Evolutionary conservation across 2,797 vertebrate species (phyloP).

Genomic region (Cottoperca gobio): DNA sequence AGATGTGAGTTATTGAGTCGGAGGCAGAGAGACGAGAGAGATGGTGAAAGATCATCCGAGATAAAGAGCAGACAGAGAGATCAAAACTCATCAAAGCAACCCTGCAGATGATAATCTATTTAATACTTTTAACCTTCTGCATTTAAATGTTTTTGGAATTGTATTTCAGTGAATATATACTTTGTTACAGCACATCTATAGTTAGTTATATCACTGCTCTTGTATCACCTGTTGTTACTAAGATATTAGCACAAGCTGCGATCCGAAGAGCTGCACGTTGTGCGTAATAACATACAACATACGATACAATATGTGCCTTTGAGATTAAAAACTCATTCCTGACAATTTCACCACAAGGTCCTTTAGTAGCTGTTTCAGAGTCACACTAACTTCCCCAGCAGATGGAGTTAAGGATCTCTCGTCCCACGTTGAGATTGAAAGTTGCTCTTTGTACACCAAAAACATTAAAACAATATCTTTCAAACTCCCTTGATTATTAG

Average conservation of each 20-base stretch:
- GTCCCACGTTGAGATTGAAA: neutral
- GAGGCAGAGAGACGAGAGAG: conserved; percentile 15
- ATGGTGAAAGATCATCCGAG: conserved; percentile 25
- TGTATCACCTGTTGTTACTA: neutral
- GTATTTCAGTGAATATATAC: neutral
- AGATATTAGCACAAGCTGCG: neutral
- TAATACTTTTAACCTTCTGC: neutral
- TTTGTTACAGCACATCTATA: neutral
- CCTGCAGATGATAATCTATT: conserved; percentile 14
- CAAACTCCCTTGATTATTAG: neutral
- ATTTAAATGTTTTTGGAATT: neutral
- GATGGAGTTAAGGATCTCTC: neutral
- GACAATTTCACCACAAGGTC: neutral
- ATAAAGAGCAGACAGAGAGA: conserved; percentile 41
- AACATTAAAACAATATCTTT: neutral
- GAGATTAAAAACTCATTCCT: neutral
- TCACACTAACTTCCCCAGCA: neutral
- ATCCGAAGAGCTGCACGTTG: neutral
- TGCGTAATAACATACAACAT: neutral
- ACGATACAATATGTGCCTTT: neutral
- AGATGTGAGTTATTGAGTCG: conserved; percentile 34
- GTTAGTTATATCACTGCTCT: neutral
- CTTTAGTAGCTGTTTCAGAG: neutral
- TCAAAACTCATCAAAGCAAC: conserved; percentile 24
- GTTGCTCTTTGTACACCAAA: neutral